A percentile compares a stretch with the other conserved stretches of the same genome.
Conservation (phyloP, 2,113 vertebrate species). For the Ophiodon elongatus region DNA sequence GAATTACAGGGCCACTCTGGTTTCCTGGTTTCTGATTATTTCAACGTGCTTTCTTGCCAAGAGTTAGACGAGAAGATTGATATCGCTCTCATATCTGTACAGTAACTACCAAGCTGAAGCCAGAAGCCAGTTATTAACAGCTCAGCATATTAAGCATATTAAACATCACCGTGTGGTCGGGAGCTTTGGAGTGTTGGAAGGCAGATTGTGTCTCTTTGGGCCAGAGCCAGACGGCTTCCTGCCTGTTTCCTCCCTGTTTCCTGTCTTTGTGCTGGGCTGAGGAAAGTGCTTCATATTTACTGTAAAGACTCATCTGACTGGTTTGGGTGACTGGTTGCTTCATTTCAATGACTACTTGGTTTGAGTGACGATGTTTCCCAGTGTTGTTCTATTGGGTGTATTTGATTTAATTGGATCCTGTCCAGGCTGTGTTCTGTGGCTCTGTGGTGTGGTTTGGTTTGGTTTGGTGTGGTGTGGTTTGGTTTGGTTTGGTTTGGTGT, state of each 20-base stretch:
- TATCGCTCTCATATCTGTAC: background rate
- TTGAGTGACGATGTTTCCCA: background rate
- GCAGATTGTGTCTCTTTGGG: background rate
- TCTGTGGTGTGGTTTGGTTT: background rate
- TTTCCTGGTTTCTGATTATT: background rate
- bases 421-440: conserved; percentile 1
- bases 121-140: background rate
- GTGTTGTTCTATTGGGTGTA: too few species aligned
- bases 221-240: background rate
- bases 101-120: background rate
- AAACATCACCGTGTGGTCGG: too few species aligned
- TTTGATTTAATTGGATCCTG: conserved; percentile 27
- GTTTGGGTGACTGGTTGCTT: background rate
- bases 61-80: background rate
- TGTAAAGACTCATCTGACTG: too few species aligned
- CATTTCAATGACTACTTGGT: too few species aligned
- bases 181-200: background rate
- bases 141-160: background rate
- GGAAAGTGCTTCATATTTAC: background rate
- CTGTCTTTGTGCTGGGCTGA: background rate
- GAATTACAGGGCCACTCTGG: background rate
- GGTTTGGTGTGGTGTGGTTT: too few species aligned
- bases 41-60: background rate
- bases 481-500: too few species aligned
- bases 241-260: too few species aligned